These are phyloP conservation scores for Lordiphosa collinella DNA, from an alignment of 1,140 invertebrate genomes.

Conservation along the genomic window DNA sequence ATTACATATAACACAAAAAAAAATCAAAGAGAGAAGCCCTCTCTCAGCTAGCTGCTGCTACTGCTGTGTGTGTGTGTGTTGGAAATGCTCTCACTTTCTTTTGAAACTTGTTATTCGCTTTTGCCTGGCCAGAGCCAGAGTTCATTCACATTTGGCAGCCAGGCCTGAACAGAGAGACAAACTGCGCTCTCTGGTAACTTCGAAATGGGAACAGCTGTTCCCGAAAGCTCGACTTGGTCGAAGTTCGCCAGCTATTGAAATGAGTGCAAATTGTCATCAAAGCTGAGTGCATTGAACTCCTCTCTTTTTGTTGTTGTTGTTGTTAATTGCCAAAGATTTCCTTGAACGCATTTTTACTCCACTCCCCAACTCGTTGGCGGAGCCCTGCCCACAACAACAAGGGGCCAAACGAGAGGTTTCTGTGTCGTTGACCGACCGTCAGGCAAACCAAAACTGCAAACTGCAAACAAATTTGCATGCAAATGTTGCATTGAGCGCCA, in stretches of 20 bases:
- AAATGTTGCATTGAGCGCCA: slow-evolving; percentile 59
- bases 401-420: slow-evolving; percentile 48
- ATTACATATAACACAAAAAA: slow-evolving; percentile 43
- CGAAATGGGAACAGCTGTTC: slow-evolving; percentile 66
- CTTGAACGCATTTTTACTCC: slow-evolving; percentile 63
- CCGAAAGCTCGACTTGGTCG: slow-evolving; percentile 36
- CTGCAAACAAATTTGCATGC: slow-evolving; percentile 68
- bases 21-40: background rate
- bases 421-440: slow-evolving; percentile 78
- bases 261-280: slow-evolving; percentile 61
- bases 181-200: background rate
- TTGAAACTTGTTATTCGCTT: slow-evolving; percentile 78
- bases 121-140: slow-evolving; percentile 54
- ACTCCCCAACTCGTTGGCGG: slow-evolving; percentile 11
- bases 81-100: slow-evolving; percentile 77
- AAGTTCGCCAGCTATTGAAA: slow-evolving; percentile 53
- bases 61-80: slow-evolving; percentile 27
- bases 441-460: slow-evolving; percentile 60
- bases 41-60: slow-evolving; percentile 11
- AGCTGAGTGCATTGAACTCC: slow-evolving; percentile 58
- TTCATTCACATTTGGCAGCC: slow-evolving; percentile 74
- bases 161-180: slow-evolving; percentile 19
- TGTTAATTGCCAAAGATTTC: slow-evolving; percentile 67
- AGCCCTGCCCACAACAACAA: slow-evolving; percentile 80
- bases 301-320: too few species aligned